phyloP scores from a whole-genome alignment of 2,797 vertebrate species.

The Remorina albescens region DNA sequence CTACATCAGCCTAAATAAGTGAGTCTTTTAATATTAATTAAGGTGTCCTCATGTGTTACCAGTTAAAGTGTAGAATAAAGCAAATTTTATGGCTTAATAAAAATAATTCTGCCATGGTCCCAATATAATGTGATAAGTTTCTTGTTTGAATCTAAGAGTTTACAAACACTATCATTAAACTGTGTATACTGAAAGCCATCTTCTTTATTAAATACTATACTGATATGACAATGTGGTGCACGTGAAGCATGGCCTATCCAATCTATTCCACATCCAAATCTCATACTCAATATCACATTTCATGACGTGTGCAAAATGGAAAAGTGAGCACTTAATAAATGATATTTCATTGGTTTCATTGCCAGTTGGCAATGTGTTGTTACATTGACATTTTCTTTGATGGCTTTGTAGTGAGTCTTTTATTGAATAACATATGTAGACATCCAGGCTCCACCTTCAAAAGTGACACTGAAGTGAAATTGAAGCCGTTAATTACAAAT shows the following conservation, averaged over 20 bases:
- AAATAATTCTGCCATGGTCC: background rate
- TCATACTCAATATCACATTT: background rate
- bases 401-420: background rate
- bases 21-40: too few relatives aligned
- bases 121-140: background rate
- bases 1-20: background rate
- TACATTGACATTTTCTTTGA: background rate
- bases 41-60: background rate
- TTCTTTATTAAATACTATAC: background rate
- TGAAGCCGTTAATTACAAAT: conserved; percentile 3
- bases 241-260: too few relatives aligned
- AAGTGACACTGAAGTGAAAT: background rate
- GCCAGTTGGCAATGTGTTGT: background rate
- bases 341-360: background rate
- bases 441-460: background rate
- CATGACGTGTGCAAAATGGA: too few relatives aligned
- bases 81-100: background rate
- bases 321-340: background rate
- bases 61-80: background rate
- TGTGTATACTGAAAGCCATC: background rate
- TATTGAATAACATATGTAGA: background rate
- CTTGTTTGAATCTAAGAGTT: background rate
- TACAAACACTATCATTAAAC: background rate
- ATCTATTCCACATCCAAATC: background rate
- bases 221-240: too few relatives aligned